Evolutionary conservation across 2,888 invertebrate genomes (phyloP), one percentile per base, ranked within the genome.

Genomic region (Synergus itoensis): DNA sequence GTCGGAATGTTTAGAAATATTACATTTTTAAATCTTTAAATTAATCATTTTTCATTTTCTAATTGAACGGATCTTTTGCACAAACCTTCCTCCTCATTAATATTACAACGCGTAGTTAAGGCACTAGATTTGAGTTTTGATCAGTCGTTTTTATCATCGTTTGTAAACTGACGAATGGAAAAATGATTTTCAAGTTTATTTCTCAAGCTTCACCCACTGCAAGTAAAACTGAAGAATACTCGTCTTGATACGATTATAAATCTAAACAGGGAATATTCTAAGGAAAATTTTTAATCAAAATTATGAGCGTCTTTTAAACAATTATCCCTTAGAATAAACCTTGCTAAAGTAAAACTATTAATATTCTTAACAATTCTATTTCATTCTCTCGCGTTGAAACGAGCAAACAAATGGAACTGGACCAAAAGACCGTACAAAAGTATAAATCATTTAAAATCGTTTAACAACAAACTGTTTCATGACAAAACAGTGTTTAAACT

Each of bases 401-500:
- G 60, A 60, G 60, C 21, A 21, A 60, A 60, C 1, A 21, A 60
- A 60, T 60, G 11, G 21, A 21, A 12, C 21, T 21, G 18, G 60
- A 12, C 21, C 1, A 60, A 60, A 60, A 12, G 11, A 18, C 9
- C 48, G 16, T 48, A 28, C 14, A 69, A 21, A 69, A 69, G 21
- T n/a, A 28, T 45, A 69, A 48, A 69, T 45, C 12, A 28, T 28
- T n/a, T 14, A 14, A 65, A n/a, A 40, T 36, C 18, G 64, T 41
- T 65, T 65, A 76, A 60, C 4, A 62, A 76, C 16, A 62, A 60
- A 65, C 64, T n/a, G 40, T 65, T 65, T 65, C n/a, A n/a, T 2
- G 16, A 40, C 1, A n/a, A 41, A 76, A 60, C 45, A 67, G 63
- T 12, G 43, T 78, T 93, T 94, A 97, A 92, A 97, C 96, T 93